Conservation (phyloP, 2,797 vertebrate species). For the Iguana delicatissima region DNA sequence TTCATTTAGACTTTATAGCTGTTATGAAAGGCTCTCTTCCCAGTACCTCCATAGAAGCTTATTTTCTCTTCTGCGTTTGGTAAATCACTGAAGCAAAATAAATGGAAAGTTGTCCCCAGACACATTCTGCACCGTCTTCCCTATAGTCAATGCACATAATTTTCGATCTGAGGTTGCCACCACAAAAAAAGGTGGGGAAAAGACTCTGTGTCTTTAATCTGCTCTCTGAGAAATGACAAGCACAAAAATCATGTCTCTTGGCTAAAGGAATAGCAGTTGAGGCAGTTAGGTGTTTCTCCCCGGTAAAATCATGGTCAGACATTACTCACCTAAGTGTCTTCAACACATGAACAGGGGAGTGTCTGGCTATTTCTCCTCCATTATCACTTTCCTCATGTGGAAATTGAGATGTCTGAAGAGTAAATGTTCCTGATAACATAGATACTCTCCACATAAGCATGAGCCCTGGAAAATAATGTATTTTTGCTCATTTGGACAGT, state of each 20-base stretch:
- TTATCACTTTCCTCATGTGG: too few relatives aligned
- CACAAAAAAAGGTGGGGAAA: neutral
- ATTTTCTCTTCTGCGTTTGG: slow-evolving; percentile 47
- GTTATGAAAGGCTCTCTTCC: slow-evolving; percentile 52
- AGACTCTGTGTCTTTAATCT: neutral
- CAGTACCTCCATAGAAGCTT: slow-evolving; percentile 47
- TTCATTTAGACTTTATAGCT: slow-evolving; percentile 59
- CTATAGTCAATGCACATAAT: slow-evolving; percentile 18
- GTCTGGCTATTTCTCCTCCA: too few relatives aligned
- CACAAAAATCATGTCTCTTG: neutral
- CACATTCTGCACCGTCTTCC: neutral
- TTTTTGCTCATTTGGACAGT: too few relatives aligned
- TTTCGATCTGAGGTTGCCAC: slow-evolving; percentile 4
- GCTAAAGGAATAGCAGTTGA: neutral
- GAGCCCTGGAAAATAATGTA: too few relatives aligned
- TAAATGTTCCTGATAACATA: too few relatives aligned
- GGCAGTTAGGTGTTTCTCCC: neutral
- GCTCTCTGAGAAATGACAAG: neutral
- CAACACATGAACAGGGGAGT: too few relatives aligned
- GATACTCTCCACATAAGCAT: too few relatives aligned
- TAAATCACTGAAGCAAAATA: slow-evolving; percentile 61
- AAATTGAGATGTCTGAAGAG: too few relatives aligned
- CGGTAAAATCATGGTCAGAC: neutral
- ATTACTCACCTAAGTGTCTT: too few relatives aligned
- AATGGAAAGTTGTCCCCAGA: slow-evolving; percentile 20